These are phyloP conservation scores for Falco cherrug DNA, from an alignment of 2,797 vertebrate genomes.

Conservation along the genomic window DNA sequence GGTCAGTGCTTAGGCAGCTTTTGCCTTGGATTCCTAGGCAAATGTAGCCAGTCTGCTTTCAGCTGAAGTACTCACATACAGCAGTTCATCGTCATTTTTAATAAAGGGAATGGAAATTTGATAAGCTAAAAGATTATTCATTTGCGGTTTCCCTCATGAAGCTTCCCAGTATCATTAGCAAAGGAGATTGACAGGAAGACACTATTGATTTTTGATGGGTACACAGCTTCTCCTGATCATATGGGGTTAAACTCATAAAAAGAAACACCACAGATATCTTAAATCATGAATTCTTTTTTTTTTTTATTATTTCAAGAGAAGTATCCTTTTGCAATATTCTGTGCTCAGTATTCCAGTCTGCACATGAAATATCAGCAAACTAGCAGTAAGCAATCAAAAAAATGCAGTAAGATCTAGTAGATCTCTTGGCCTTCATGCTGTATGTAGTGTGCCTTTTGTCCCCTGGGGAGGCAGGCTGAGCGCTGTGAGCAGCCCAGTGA, in stretches of 20 bases:
- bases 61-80: background rate
- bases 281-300: background rate
- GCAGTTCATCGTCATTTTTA: conserved; percentile 4
- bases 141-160: background rate
- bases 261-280: background rate
- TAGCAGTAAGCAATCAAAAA: background rate
- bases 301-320: background rate
- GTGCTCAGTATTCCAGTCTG: background rate
- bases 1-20: background rate
- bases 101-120: background rate
- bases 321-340: background rate
- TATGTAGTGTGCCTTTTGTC: background rate
- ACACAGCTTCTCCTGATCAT: background rate
- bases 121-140: background rate
- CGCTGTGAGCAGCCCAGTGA: background rate
- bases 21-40: background rate
- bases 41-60: background rate
- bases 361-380: background rate
- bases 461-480: rapidly evolving
- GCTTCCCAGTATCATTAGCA: background rate
- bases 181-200: background rate
- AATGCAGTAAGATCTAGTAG: background rate
- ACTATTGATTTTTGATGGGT: background rate
- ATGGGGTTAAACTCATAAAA: background rate
- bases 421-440: background rate